Evolutionary conservation across 2,113 vertebrate genomes (phyloP).

Genomic region (Triplophysa rosa): DNA sequence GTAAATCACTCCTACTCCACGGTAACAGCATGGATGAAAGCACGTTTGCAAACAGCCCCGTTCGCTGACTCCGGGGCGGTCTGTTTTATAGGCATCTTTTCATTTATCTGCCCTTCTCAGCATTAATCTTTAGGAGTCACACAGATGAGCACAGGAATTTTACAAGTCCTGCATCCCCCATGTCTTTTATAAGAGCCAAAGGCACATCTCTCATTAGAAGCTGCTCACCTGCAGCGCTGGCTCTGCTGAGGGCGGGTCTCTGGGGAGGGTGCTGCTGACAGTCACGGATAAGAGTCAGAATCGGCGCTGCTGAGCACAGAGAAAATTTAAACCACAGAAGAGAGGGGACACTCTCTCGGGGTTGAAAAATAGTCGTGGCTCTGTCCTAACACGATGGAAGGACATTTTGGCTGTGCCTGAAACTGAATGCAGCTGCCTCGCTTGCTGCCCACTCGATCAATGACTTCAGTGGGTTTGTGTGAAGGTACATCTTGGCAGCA

Average conservation of each 20-base stretch:
- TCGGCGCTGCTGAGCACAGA: conserved; percentile 51
- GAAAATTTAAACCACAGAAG: conserved; percentile 50
- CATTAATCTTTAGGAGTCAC: conserved; percentile 22
- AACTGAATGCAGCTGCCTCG: no score
- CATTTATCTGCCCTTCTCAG: conserved; percentile 31
- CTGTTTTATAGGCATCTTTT: conserved; percentile 20
- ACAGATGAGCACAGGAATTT: conserved; percentile 34
- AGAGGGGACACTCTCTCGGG: conserved; percentile 18
- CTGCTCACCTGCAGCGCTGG: conserved; percentile 47
- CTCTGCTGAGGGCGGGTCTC: conserved; percentile 44
- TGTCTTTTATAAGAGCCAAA: conserved; percentile 12
- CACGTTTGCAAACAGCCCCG: not conserved
- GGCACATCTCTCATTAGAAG: conserved; percentile 43
- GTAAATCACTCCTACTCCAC: conserved; percentile 66
- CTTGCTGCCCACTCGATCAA: not conserved
- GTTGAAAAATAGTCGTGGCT: not conserved
- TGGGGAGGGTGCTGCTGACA: conserved; percentile 37
- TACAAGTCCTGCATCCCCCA: conserved; percentile 19
- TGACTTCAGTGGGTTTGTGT: not conserved
- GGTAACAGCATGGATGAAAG: conserved; percentile 33
- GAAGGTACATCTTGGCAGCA: not conserved
- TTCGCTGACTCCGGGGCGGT: conserved; percentile 19
- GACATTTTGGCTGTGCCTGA: not conserved
- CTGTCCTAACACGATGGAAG: not conserved
- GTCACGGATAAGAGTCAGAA: conserved; percentile 27